Evolutionary conservation across 1,140 invertebrate species (phyloP).

Genomic region (Aphelinus atriplicis): DNA sequence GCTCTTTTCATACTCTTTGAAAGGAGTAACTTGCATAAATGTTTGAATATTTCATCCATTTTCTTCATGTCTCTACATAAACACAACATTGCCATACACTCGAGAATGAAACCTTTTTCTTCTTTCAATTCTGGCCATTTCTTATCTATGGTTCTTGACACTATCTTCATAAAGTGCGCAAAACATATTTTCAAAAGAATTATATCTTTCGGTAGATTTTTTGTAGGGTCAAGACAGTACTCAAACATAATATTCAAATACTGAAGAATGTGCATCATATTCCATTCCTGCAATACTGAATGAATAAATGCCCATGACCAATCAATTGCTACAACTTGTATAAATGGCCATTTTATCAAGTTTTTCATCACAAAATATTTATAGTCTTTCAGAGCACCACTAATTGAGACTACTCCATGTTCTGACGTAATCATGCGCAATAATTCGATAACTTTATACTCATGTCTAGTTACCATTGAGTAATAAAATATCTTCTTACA

Average conservation of each 20-base stretch:
- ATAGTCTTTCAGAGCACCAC: conserved; percentile 5
- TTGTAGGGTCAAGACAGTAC: not conserved
- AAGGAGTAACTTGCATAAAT: not conserved
- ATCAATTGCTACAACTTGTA: not conserved
- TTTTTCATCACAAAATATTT: conserved; percentile 7
- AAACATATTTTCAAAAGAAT: conserved; percentile 7
- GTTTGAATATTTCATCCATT: not conserved
- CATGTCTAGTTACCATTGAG: not conserved
- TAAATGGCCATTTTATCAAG: conserved; percentile 21
- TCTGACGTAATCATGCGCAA: conserved; percentile 12
- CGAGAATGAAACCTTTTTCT: not conserved
- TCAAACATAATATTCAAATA: conserved; percentile 6
- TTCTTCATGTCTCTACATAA: not conserved
- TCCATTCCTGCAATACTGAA: conserved; percentile 12
- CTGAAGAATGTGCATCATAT: not conserved
- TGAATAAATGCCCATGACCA: conserved; percentile 31
- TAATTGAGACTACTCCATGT: conserved; percentile 13
- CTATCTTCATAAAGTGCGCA: conserved; percentile 16
- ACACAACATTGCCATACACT: not conserved
- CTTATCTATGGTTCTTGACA: not conserved
- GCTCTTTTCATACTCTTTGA: not conserved
- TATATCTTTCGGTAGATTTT: not conserved
- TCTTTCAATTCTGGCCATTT: conserved; percentile 6
- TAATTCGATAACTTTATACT: not conserved
- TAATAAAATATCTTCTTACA: conserved; percentile 23